These are phyloP conservation scores for Pseudochromis fuscus DNA, from an alignment of 2,797 vertebrate genomes.

Conservation along the genomic window DNA sequence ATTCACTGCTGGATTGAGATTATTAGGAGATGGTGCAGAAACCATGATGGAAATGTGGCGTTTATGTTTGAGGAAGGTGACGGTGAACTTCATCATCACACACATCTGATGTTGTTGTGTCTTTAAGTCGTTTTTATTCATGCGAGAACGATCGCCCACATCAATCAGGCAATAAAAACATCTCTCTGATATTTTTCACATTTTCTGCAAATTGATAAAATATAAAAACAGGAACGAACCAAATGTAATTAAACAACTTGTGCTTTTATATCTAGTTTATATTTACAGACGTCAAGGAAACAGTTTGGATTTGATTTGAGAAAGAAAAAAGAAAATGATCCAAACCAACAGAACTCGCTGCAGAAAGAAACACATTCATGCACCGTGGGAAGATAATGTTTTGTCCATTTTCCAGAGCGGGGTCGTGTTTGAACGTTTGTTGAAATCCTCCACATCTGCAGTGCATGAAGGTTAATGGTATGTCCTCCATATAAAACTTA, in stretches of 20 bases:
- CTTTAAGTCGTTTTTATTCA: background rate
- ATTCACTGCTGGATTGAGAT: background rate
- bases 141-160: background rate
- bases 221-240: background rate
- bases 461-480: too few species aligned
- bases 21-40: background rate
- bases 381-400: too few species aligned
- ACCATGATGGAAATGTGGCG: background rate
- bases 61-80: constrained; percentile 2
- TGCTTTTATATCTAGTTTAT: background rate
- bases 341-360: too few species aligned
- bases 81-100: background rate
- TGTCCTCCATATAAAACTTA: background rate
- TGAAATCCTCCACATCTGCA: too few species aligned
- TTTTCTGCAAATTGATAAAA: background rate
- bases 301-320: too few species aligned
- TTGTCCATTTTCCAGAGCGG: background rate
- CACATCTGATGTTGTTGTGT: constrained; percentile 3
- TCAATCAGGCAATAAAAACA: background rate
- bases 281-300: background rate
- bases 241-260: background rate
- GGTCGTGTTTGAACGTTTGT: too few species aligned
- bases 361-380: too few species aligned
- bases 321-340: too few species aligned
- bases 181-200: background rate